Conservation (phyloP, 2,888 invertebrate species). For the Andrena bucephala region DNA sequence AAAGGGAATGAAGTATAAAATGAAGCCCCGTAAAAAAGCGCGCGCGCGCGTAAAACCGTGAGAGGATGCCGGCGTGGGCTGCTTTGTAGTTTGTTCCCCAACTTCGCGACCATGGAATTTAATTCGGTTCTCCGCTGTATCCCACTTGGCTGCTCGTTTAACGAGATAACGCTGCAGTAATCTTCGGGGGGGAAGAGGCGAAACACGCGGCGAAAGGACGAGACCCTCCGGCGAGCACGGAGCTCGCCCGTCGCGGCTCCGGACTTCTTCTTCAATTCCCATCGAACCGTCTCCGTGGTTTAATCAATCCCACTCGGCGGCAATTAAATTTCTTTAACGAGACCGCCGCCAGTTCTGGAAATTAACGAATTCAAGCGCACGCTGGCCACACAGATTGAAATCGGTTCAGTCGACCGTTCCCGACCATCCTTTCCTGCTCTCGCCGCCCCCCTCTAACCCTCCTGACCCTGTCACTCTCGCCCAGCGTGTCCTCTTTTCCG, state of each 20-base stretch:
- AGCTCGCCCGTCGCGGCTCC: background rate
- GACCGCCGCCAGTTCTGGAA: conserved; percentile 50
- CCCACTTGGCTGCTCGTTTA: conserved; percentile 40
- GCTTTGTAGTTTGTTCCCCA: conserved; percentile 46
- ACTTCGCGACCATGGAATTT: conserved; percentile 41
- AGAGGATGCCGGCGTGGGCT: background rate
- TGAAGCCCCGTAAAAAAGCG: conserved; percentile 27
- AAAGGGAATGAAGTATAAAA: conserved; percentile 62
- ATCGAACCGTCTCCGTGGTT: conserved; percentile 48
- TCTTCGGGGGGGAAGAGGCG: conserved; percentile 28
- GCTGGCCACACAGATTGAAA: conserved; percentile 65
- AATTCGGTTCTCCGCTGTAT: conserved; percentile 54
- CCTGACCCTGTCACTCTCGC: background rate
- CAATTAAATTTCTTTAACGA: conserved; percentile 73
- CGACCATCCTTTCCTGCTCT: background rate
- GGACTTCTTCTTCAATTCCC: conserved; percentile 61
- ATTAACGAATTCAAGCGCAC: conserved; percentile 57
- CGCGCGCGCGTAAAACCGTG: background rate
- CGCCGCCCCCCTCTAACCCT: conserved; percentile 3
- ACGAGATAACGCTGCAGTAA: conserved; percentile 52
- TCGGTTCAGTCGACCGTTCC: conserved; percentile 49
- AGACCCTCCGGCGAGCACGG: background rate
- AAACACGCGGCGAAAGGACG: background rate
- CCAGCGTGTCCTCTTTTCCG: conserved; percentile 48
- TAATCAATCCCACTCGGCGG: conserved; percentile 68